Conservation (phyloP, 2,888 invertebrate genomes). For the Dasysyrphus albostriatus region DNA sequence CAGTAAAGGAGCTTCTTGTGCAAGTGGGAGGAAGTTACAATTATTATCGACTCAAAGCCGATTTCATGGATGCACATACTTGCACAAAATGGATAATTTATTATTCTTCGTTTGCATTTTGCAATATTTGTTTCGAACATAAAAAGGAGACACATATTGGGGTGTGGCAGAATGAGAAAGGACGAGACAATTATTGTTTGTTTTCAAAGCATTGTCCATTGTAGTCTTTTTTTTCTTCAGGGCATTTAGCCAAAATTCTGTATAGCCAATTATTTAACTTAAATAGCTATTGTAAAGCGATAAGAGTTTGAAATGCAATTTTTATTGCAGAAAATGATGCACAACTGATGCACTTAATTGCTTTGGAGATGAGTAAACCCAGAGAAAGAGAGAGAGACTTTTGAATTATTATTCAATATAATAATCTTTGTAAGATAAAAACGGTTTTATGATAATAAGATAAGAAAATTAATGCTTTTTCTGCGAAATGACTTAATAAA, state of each 20-base stretch:
- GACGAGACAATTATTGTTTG: neutral
- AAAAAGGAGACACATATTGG: neutral
- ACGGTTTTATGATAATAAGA: neutral
- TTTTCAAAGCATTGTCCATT: slow-evolving; percentile 28
- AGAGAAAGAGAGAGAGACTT: neutral
- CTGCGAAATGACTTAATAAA: neutral
- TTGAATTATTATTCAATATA: slow-evolving; percentile 1
- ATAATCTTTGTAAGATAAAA: neutral
- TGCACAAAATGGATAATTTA: slow-evolving; percentile 66
- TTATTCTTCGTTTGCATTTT: slow-evolving; percentile 55
- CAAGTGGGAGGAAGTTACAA: slow-evolving; percentile 22
- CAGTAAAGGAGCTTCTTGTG: neutral
- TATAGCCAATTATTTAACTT: slow-evolving; percentile 52
- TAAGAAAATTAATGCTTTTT: neutral
- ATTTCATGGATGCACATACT: slow-evolving; percentile 65
- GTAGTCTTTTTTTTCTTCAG: slow-evolving; percentile 50
- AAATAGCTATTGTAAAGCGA: slow-evolving; percentile 34
- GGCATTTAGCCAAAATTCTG: slow-evolving; percentile 50
- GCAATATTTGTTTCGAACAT: slow-evolving; percentile 43
- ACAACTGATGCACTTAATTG: slow-evolving; percentile 12
- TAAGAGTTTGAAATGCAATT: slow-evolving; percentile 52
- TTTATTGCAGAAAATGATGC: slow-evolving; percentile 15
- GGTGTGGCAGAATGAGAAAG: neutral
- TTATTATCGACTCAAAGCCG: slow-evolving; percentile 62
- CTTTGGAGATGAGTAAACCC: neutral